Evolutionary conservation across 2,888 invertebrate species (phyloP), one percentile per base, ranked within the genome.

Genomic region (Bellardia pandia): DNA sequence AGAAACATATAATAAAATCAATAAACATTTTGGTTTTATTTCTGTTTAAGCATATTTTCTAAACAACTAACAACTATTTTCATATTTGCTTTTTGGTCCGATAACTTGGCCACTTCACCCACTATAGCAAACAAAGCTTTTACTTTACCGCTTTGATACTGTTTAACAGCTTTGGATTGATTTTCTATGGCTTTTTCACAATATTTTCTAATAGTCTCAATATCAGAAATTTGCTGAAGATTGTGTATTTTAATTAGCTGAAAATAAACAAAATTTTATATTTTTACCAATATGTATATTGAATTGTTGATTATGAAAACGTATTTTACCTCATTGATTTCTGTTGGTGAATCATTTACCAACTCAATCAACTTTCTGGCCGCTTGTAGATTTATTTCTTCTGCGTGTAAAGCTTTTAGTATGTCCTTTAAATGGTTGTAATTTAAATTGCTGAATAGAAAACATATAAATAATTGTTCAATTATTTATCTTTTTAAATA

Each of bases 41-140:
- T 80, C 37, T 62, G 16, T 9, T 89, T 88, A 76, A 88, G 84
- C 11, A 87, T 51, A 11, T 86, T 94, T 92, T 96, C 95, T 93
- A 97, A 94, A 90, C 95, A 95, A 90, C 94, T 93, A 76, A 95
- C 93, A 87, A 95, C 96, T 90, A 94, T 90, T 85, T 94, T 94
- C 96, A 97, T 97, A 91, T 97, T 96, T 56, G 96, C 95, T 91
- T 95, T 95, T 90, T 95, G 94, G 23, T 95, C 92, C 64, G 96
- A 95, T 88, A 94, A 93, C 90, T 95, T 95, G 78, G 94, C 94
- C 75, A 96, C 94, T 90, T 95, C 94, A 14, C 95, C 96, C 85
- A 96, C 92, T 85, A 97, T 94, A 45, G 95, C 95, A 90, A 95
- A 95, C 68, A 96, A 95, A 9, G 96, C 95, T 94, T 96, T 96